Evolutionary conservation across 2,888 invertebrate species (phyloP), one percentile per base, ranked within the genome.

Genomic region (Synanthedon vespiformis): DNA sequence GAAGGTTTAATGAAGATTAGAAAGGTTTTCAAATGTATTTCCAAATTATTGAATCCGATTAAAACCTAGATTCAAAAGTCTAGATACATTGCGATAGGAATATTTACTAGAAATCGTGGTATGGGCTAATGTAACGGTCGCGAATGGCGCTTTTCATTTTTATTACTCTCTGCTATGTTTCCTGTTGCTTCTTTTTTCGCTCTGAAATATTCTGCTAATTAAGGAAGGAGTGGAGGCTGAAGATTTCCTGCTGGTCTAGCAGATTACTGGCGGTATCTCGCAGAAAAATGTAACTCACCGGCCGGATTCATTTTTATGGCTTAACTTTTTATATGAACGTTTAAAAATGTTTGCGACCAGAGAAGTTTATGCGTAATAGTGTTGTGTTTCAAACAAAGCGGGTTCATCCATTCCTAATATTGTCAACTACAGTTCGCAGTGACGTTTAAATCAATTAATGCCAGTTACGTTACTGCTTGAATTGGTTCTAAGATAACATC

Each of bases 201-300:
- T 70, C 67, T 78, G 75, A 80, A 80, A 81, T 80, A 82, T 82
- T 81, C 79, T 74, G 78, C 81, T 82, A 82, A 82, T 84, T 83
- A 84, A 82, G 80, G 77, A 80, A 80, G 72, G 74, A 82, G 78
- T 77, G 78, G 76, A 72, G 78, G 70, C 80, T 77, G 76, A 78
- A 80, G 80, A 81, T 80, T 82, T 82, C 79, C 80, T 80, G 77
- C 78, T 79, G 74, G 69, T 74, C 74, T 68, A 77, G 80, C 77
- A 81, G 81, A 80, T 80, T 81, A 81, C 77, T 68, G 62, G 62
- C 74, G 70, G 74, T 74, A 75, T 77, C 77, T 74, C 73, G 56
- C 69, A 73, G 73, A 72, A 80, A 78, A 81, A 79, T 76, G 69
- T 77, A 66, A 69, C 72, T 73, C 67, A 58, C 65, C 61, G 61